Base-by-base conservation (phyloP, 2,113 vertebrate genomes). In the Uropsilus gracilis region DNA sequence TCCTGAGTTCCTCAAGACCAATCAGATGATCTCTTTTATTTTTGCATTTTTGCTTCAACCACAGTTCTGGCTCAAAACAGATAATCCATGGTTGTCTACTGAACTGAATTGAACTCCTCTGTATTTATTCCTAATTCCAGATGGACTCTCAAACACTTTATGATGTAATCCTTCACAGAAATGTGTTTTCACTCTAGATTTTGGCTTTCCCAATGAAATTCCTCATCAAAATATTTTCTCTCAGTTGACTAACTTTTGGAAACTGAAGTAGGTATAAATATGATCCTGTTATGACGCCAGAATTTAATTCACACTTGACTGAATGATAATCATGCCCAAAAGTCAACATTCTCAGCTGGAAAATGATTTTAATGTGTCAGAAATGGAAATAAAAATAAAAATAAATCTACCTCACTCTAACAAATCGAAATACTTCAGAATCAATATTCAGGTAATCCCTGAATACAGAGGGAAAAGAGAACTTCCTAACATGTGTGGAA, bases 201-300 rank as follows among this genome's bases (percentile, higher is more conserved):
- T 95, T 96, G 97, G 91, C 94, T 86, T 95, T 88, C 72, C 13
- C 8, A 55, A 28, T 81, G 66, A 94, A 95, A 96, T 92, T 91
- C 76, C 55, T 61, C 53, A 89, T 78, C 92, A 92, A 96, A 96
- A 96, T 95, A 94, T 95, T 97, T 97, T 93, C 90, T 90, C 71
- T 94, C 34, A 28, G 68, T 90, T 92, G 94, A 37, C 85, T 94
- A 77, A 64, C 55, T 77, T 94, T 85, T 88, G 86, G 90, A 93
- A 97, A 96, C 92, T 88, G 85, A 94, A 96, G 95, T 93, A 96
- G 72, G 81, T 94, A 68, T 94, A 94, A 96, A 96, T 89, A 90
- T 50, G 88, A 88, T 75, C 28, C 44, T 63, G 16, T 64, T 63
- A 39, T 16, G 11, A 57, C 46, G 85, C 90, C 95, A 96, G 75